Conservation (phyloP, 2,888 invertebrate species). For the Ernsta delagoae region DNA sequence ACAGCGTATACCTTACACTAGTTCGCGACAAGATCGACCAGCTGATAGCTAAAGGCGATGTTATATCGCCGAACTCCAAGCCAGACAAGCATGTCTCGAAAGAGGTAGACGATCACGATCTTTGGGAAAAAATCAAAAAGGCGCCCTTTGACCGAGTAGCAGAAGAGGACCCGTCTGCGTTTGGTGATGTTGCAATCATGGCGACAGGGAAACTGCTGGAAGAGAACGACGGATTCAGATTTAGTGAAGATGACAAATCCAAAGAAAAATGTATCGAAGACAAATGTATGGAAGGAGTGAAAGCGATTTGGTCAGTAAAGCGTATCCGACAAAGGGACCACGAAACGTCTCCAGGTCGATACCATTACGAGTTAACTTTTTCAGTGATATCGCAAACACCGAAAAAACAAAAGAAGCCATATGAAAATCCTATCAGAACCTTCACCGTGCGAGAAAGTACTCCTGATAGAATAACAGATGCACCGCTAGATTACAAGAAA, state of each 20-base stretch:
- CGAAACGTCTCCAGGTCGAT: constrained; percentile 71
- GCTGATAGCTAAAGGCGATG: constrained; percentile 69
- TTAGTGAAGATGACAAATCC: constrained; percentile 77
- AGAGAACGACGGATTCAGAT: constrained; percentile 79
- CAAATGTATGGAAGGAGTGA: constrained; percentile 79
- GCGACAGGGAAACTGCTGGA: constrained; percentile 87
- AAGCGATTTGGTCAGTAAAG: constrained; percentile 89
- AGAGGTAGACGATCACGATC: constrained; percentile 72
- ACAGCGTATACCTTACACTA: constrained; percentile 87
- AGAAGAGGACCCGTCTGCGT: constrained; percentile 75
- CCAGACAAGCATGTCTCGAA: constrained; percentile 55
- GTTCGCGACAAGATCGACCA: constrained; percentile 83
- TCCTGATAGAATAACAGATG: constrained; percentile 60
- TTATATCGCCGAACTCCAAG: constrained; percentile 56
- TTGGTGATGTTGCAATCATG: constrained; percentile 87
- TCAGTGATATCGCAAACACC: constrained; percentile 84
- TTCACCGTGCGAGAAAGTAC: constrained; percentile 85
- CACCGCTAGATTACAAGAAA: constrained; percentile 49
- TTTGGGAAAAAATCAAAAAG: constrained; percentile 78
- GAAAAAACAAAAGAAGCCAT: constrained; percentile 70
- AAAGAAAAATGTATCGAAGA: constrained; percentile 68
- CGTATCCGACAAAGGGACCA: constrained; percentile 87
- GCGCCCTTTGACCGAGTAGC: constrained; percentile 72
- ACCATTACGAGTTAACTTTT: constrained; percentile 88
- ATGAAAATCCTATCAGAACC: constrained; percentile 84